Conservation (phyloP, 2,888 invertebrate genomes). For the Coelopa pilipes region DNA sequence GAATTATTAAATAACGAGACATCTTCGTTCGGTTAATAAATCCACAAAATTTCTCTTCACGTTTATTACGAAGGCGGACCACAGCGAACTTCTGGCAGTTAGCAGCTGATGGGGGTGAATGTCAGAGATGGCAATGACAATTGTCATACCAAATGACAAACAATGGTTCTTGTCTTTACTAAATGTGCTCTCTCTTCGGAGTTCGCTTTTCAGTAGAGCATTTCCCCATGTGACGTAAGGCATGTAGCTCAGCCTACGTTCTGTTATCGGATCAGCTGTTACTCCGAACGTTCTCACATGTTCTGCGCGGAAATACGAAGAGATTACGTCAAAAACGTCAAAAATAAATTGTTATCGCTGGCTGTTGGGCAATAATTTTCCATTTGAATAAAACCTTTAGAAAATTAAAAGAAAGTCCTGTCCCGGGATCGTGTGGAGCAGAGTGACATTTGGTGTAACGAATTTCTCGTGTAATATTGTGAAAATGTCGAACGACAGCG, state of each 20-base stretch:
- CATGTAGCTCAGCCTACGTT: too few species aligned
- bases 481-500: neutral
- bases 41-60: neutral
- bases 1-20: constrained; percentile 56
- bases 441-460: neutral
- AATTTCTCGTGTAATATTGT: neutral
- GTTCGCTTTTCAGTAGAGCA: too few species aligned
- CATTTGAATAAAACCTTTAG: neutral
- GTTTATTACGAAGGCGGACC: neutral
- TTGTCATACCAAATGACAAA: neutral
- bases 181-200: too few species aligned
- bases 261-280: constrained; percentile 18
- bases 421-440: neutral
- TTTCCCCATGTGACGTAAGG: too few species aligned
- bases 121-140: neutral
- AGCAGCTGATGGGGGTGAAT: neutral
- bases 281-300: constrained; percentile 36
- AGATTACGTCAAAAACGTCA: constrained; percentile 44
- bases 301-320: constrained; percentile 27
- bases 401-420: neutral
- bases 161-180: too few species aligned
- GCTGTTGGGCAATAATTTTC: constrained; percentile 13
- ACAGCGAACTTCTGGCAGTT: neutral
- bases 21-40: constrained; percentile 45
- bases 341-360: constrained; percentile 37